These are phyloP conservation scores for Saiga tatarica DNA, from an alignment of 2,113 vertebrate species.

Conservation along the genomic window DNA sequence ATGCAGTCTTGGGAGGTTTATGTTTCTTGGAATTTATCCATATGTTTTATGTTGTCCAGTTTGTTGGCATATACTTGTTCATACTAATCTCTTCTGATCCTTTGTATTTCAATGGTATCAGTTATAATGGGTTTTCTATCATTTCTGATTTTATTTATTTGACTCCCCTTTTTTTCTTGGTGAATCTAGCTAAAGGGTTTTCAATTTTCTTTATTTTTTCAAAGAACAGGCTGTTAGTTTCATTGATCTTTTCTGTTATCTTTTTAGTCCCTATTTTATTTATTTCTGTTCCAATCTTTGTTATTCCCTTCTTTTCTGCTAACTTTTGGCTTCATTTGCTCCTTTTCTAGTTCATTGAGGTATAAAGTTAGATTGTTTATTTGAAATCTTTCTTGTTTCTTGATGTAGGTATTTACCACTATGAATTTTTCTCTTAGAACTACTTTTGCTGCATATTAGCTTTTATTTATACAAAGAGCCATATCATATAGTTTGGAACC, in stretches of 20 bases:
- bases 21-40: not conserved
- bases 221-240: not conserved
- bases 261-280: not conserved
- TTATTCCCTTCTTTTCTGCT: not conserved
- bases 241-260: not conserved
- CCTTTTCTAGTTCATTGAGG: not conserved
- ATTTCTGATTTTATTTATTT: not conserved
- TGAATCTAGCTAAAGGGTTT: not conserved
- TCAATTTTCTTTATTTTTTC: not conserved
- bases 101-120: not conserved
- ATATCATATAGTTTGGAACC: not conserved
- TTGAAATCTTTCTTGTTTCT: not conserved
- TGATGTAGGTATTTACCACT: not conserved
- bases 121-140: not conserved
- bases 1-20: not conserved
- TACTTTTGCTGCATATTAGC: not conserved
- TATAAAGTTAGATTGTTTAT: not conserved
- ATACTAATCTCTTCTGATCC: not conserved
- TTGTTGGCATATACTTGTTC: not conserved
- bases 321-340: not conserved
- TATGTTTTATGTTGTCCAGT: not conserved
- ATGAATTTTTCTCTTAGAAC: not conserved
- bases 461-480: not conserved
- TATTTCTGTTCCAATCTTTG: not conserved
- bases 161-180: not conserved